Conservation (phyloP, 1,140 invertebrate genomes). For the Zaprionus vittiger region DNA sequence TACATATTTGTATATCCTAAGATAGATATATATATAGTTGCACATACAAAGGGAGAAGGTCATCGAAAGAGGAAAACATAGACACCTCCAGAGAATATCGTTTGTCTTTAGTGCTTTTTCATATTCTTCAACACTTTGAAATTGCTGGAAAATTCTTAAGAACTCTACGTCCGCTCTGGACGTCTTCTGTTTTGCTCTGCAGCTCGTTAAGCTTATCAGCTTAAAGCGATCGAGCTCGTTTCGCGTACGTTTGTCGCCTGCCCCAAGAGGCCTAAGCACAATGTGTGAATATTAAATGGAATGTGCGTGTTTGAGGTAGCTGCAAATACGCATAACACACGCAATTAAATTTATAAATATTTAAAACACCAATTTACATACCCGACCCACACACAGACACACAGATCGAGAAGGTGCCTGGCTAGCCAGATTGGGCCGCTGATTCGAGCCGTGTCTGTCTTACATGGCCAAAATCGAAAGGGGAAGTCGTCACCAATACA, state of each 20-base stretch:
- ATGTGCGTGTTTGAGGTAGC: constrained; percentile 71
- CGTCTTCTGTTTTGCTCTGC: not conserved
- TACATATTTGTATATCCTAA: not conserved
- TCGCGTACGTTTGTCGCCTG: constrained; percentile 29
- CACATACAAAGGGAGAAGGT: too few species aligned
- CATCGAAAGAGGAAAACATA: not conserved
- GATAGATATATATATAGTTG: too few species aligned
- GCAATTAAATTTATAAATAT: constrained; percentile 82
- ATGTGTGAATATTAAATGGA: constrained; percentile 71
- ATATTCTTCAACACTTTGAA: not conserved
- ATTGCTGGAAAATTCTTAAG: not conserved
- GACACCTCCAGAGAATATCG: not conserved
- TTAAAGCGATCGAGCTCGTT: not conserved
- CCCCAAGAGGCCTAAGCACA: constrained; percentile 23
- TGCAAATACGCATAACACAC: constrained; percentile 74
- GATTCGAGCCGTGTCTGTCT: constrained; percentile 20
- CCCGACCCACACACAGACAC: constrained; percentile 41
- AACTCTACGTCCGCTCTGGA: not conserved
- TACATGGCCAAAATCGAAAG: constrained; percentile 64
- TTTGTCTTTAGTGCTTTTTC: not conserved
- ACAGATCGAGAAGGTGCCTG: constrained; percentile 14
- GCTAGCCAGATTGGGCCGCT: constrained; percentile 14
- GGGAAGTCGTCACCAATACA: constrained; percentile 59
- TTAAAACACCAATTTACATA: constrained; percentile 76
- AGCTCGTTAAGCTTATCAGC: not conserved